These are phyloP conservation scores for Candidula unifasciata DNA, from an alignment of 2,888 invertebrate species.

Conservation along the genomic window DNA sequence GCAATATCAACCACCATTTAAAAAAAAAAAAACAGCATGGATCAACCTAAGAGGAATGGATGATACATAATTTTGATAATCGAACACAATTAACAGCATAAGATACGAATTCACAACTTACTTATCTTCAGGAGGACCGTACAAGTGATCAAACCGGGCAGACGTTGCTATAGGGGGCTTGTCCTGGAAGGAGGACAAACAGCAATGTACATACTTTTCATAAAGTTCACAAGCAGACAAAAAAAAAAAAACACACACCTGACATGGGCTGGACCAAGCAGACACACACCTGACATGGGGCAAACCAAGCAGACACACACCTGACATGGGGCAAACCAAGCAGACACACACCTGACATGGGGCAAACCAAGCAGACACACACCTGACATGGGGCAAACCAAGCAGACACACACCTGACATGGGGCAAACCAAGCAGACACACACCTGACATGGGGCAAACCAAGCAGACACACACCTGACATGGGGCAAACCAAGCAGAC, in stretches of 20 bases:
- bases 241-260: no score
- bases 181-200: constrained; percentile 19
- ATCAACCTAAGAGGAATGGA: no score
- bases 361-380: constrained; percentile 18
- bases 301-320: constrained; percentile 42
- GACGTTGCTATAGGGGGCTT: constrained; percentile 39
- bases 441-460: constrained; percentile 55
- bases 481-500: constrained; percentile 39
- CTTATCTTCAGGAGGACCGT: constrained; percentile 55
- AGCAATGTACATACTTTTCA: not conserved
- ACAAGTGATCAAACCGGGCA: constrained; percentile 44
- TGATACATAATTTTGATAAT: no score
- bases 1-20: no score
- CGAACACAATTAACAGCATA: no score
- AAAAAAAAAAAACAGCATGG: no score
- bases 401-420: constrained; percentile 51
- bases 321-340: constrained; percentile 52
- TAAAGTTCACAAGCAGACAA: no score
- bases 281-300: constrained; percentile 54
- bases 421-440: constrained; percentile 40
- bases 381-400: constrained; percentile 55
- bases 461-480: constrained; percentile 49
- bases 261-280: no score
- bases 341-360: constrained; percentile 53
- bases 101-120: constrained; percentile 38